Percentiles rank a stretch among this genome's conserved stretches.
phyloP scores from a whole-genome alignment of 2,888 invertebrate genomes.

The Blastobasis adustella region DNA sequence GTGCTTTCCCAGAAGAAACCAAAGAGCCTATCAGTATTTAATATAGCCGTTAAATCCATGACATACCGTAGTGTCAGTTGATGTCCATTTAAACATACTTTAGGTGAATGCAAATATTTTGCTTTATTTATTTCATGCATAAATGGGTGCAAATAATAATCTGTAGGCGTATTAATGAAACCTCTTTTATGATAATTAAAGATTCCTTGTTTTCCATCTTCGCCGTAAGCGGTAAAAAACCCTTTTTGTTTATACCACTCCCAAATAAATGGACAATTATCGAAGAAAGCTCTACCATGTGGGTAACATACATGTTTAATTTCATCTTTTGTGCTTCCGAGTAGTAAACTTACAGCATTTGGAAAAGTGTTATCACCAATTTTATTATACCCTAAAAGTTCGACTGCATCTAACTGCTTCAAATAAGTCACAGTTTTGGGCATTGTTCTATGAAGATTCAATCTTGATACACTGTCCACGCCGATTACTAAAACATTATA shows the following conservation, averaged over 20 bases:
- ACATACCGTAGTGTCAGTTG: too few species aligned
- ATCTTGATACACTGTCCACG: slow-evolving; percentile 85
- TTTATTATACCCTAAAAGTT: slow-evolving; percentile 90
- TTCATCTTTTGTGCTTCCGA: slow-evolving; percentile 80
- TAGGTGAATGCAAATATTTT: too few species aligned
- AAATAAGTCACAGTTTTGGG: slow-evolving; percentile 77
- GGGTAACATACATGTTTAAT: slow-evolving; percentile 75
- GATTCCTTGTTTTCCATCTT: slow-evolving; percentile 75
- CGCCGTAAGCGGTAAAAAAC: slow-evolving; percentile 83
- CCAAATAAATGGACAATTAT: slow-evolving; percentile 87
- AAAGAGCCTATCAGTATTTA: too few species aligned
- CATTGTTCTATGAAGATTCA: slow-evolving; percentile 88
- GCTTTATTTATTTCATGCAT: slow-evolving; percentile 62
- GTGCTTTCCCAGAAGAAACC: too few species aligned
- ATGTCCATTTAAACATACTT: too few species aligned
- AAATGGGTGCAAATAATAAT: slow-evolving; percentile 85
- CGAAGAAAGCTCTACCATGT: slow-evolving; percentile 71
- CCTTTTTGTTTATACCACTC: slow-evolving; percentile 80
- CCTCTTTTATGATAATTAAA: slow-evolving; percentile 13
- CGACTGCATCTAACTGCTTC: not conserved
- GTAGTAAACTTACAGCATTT: slow-evolving; percentile 85
- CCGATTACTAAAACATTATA: slow-evolving; percentile 85
- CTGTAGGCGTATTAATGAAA: slow-evolving; percentile 82
- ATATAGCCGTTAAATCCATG: too few species aligned
- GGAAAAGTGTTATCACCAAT: slow-evolving; percentile 92